phyloP scores from a whole-genome alignment of 1,140 invertebrate species.

The Cephus cinctus region DNA sequence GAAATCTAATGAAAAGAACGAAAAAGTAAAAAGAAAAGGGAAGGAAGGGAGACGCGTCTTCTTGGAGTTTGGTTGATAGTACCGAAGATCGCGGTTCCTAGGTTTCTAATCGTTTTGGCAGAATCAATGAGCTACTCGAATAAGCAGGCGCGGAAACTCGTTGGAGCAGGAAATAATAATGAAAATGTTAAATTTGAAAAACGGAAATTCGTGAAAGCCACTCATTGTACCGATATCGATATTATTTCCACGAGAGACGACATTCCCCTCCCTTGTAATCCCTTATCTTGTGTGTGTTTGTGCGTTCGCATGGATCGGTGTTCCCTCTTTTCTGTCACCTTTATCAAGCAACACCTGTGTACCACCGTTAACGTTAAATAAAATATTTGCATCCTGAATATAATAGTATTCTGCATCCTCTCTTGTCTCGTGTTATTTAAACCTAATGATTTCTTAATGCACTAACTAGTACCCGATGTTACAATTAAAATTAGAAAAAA shows the following conservation, averaged over 20 bases:
- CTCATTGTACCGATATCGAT: no score
- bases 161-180: no score
- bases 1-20: background rate
- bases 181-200: no score
- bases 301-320: background rate
- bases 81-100: no score
- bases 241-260: background rate
- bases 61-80: no score
- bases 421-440: constrained; percentile 19
- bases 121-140: no score
- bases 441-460: constrained; percentile 23
- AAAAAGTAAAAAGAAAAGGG: constrained; percentile 12
- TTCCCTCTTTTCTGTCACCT: no score
- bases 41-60: constrained; percentile 19
- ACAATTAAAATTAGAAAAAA: constrained; percentile 40
- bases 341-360: background rate
- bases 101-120: no score
- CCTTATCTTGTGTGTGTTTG: background rate
- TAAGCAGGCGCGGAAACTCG: no score
- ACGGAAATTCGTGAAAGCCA: no score
- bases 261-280: background rate
- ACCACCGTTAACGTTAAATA: constrained; percentile 34
- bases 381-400: constrained; percentile 39
- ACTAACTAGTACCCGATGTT: constrained; percentile 42
- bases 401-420: constrained; percentile 20